phyloP scores from a whole-genome alignment of 2,113 vertebrate genomes.

The Petrocephalus zakoni region DNA sequence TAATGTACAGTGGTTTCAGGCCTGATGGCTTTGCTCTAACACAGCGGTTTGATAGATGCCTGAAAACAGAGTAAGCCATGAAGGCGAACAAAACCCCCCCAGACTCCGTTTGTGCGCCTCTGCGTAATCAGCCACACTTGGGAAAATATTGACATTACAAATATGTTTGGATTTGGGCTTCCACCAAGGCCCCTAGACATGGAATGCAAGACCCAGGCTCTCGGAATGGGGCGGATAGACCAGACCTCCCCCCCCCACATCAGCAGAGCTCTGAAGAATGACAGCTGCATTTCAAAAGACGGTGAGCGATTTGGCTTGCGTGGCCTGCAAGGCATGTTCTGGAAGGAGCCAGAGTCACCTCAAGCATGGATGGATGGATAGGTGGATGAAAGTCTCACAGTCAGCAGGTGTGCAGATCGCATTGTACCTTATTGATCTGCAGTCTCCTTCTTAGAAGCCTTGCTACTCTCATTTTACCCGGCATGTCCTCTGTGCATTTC shows the following conservation, averaged over 20 bases:
- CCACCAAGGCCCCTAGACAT: neutral
- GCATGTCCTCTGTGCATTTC: neutral
- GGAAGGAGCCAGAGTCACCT: neutral
- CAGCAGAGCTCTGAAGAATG: neutral
- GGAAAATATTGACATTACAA: slow-evolving; percentile 14
- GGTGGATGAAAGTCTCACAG: neutral
- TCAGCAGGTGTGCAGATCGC: neutral
- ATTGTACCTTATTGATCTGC: slow-evolving; percentile 24
- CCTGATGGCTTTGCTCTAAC: neutral
- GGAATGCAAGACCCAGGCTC: neutral
- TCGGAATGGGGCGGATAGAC: neutral
- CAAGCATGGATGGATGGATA: neutral
- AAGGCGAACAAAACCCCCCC: neutral
- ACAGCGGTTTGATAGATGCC: slow-evolving; percentile 1
- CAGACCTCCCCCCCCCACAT: neutral
- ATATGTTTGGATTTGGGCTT: slow-evolving; percentile 9
- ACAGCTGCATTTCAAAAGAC: neutral
- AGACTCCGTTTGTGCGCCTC: neutral
- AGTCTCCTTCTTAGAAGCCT: neutral
- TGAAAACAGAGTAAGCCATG: neutral
- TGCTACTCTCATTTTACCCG: neutral
- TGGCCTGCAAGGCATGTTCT: neutral
- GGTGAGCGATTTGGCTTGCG: neutral
- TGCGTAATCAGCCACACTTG: neutral
- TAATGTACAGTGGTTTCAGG: neutral